Base-by-base conservation (phyloP, 2,888 invertebrate species). In the Alcis repandata region DNA sequence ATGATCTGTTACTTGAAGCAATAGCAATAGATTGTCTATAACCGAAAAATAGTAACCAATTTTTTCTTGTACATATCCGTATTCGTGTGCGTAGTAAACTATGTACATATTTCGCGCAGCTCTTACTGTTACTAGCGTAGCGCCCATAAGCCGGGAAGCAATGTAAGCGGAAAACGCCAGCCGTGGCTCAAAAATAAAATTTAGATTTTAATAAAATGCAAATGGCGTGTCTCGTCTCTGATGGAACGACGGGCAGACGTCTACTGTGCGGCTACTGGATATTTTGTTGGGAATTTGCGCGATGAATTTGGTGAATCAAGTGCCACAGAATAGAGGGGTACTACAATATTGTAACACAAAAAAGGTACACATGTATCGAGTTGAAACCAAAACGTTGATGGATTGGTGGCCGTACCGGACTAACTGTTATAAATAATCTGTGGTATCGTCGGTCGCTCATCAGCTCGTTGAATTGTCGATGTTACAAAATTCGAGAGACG, bases 151-250 rank as follows among this genome's bases (percentile, higher is more conserved):
- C 70, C 65, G 53, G 63, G 67, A 70, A 70, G 70, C 69, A 69
- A 72, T 66, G 72, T 70, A 63, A 71, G 67, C 62, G 66, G 71
- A 69, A 74, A 76, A 74, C 66, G 72, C 72, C 71, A 72, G 73
- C 72, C 67, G 71, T 67, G 75, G 75, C 72, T 76, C 75, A 77
- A 84, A 89, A 89, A 89, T 90, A 88, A 91, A 89, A 90, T 89
- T 87, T 87, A 83, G 86, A 85, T 88, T 91, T 91, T 91, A 91
- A 91, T 91, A 91, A 91, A 91, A 91, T 91, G 91, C 91, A 90
- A 91, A 91, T 91, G 81, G 75, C 80, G 84, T 86, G 85, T 79
- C 82, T 73, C 77, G 78, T 76, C 74, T 76, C 76, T 81, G 83
- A 80, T 76, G 79, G 79, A 82, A 79, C 79, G 79, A 70, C 68